Percentiles rank a stretch among this genome's conserved stretches.
phyloP scores from a whole-genome alignment of 2,113 vertebrate species.

The Herpailurus yagouaroundi region DNA sequence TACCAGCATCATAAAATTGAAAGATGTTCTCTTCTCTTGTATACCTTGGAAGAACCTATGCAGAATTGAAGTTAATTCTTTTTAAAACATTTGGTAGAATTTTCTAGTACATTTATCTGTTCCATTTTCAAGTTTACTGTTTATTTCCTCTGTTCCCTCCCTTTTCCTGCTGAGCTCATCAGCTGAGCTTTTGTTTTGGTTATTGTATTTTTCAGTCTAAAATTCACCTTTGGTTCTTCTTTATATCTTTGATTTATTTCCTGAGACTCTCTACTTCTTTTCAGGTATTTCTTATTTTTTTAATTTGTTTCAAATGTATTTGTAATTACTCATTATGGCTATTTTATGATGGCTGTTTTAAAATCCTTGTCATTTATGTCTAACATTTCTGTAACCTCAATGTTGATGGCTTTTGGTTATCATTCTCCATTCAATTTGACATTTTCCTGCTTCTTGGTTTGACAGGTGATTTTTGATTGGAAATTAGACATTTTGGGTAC shows the following conservation, averaged over 20 bases:
- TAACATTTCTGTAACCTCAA: too few relatives aligned
- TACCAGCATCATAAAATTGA: not conserved
- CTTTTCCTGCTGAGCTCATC: not conserved
- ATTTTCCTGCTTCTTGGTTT: not conserved
- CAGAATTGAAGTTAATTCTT: not conserved
- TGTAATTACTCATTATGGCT: too few relatives aligned
- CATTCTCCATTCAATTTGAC: not conserved
- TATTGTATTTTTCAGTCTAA: not conserved
- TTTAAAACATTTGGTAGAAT: not conserved
- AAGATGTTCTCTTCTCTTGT: not conserved
- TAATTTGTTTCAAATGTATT: too few relatives aligned
- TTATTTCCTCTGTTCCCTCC: not conserved
- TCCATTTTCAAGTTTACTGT: not conserved
- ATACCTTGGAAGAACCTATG: not conserved
- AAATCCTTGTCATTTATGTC: too few relatives aligned
- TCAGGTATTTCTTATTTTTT: too few relatives aligned
- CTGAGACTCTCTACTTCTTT: too few relatives aligned
- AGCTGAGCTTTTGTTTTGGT: not conserved
- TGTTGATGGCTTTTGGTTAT: too few relatives aligned
- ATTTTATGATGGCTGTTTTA: too few relatives aligned
- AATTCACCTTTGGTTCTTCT: not conserved
- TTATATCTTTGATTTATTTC: not conserved
- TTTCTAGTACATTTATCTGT: not conserved
- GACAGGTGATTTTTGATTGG: not conserved
- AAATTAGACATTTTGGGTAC: not conserved